Base-by-base conservation (phyloP, 2,113 vertebrate genomes). In the Triplophysa rosa region DNA sequence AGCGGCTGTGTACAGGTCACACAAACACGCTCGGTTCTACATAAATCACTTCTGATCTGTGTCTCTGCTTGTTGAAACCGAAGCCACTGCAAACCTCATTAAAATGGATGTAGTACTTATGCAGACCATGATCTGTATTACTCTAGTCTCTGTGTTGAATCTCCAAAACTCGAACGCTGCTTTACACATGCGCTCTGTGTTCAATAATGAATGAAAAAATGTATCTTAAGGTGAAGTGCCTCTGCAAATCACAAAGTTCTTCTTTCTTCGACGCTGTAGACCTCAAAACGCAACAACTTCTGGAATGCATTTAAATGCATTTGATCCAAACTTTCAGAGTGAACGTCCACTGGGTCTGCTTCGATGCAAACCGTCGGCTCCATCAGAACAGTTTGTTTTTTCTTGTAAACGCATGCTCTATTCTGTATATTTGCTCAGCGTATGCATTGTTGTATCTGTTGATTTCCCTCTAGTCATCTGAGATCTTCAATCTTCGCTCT, bases 401-500 rank as follows among this genome's bases (percentile, higher is more conserved):
- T 59, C 16, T 5, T 52, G 3, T 19, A 47, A 26, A 40, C 33
- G 3, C 68, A 66, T 62, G 24, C 58, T 45, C 23, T 47, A 16
- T 24, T 11, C 65, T 77, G 37, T 40, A 42, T 74, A 62, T 74
- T 79, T 81, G 40, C 37, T 59, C 61, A 13, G 52, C 2, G n/a
- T 40, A 29, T 65, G 45, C 17, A 4, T 77, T 80, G 65, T 65
- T 75, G 42, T 63, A 56, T 67, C 33, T 68, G 63, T 58, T 74
- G 54, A 56, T 78, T 74, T 74, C 67, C 68, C 80, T 71, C 19
- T 40, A 79, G n/a, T 73, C 49, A 64, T 69, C 45, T 67, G 74
- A 77, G 72, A 80, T 77, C 72, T 68, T 63, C 78, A 82, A 71
- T 79, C 79, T 24, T 69, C 4, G 52, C 54, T 75, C 19, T 7